Evolutionary conservation across 2,113 vertebrate species (phyloP), one percentile per base, ranked within the genome.

Genomic region (Leuciscus idus): DNA sequence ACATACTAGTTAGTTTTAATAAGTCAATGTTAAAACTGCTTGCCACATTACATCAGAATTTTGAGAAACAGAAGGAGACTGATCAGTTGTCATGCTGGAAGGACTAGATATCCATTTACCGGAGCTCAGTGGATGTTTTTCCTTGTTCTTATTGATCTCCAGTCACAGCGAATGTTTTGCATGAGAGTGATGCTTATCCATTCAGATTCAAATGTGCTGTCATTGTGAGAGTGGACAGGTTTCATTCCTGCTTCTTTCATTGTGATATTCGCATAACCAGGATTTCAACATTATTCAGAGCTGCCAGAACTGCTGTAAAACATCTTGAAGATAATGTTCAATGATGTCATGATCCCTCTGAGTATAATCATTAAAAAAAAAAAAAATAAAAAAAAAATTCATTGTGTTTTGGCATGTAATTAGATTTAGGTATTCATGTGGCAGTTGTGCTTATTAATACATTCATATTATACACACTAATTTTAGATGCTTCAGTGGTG

Each of bases 31-130:
- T 30, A 21, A 33, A 2, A 7, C 9, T 21, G 48, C 75, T 55
- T 77, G 75, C 75, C 75, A 77, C 2, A 77, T 36, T 52, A 4
- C 26, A 52, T 82, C 46, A 36, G 59, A 15, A 23, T 80, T 61
- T 61, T 61, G 33, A 61, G 59, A 68, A 23, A 68, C 68, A 52
- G 62, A 62, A 81, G 62, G 80, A 70, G 62, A 70, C 26, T 68
- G 80, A 82, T 68, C 61, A 68, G 62, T 82, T 82, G 46, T 70
- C 62, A 82, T n/a, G 61, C 61, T 70, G 46, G 62, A 70, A 33
- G 28, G 62, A 66, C 80, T 68, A 68, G 39, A 50, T 10, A 82
- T 68, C 46, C 30, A 52, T 82, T 82, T 82, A 48, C 43, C 3
- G 19, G 19, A 36, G 62, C 64, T 82, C 43, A 68, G 46, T 70